These are phyloP conservation scores for Vespertilio murinus DNA, from an alignment of 2,797 vertebrate genomes.

Conservation along the genomic window DNA sequence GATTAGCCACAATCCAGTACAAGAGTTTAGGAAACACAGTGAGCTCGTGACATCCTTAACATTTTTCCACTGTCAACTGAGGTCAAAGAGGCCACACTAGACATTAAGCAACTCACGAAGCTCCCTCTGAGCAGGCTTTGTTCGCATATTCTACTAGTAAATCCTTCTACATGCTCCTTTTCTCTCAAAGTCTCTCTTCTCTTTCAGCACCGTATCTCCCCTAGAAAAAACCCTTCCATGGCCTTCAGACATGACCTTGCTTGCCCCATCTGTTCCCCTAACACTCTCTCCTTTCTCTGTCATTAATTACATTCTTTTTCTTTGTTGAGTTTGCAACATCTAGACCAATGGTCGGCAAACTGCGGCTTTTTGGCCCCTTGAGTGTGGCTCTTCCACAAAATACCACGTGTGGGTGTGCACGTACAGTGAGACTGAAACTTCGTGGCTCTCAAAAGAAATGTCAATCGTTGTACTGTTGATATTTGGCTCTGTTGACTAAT, in stretches of 20 bases:
- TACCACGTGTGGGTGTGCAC: no score
- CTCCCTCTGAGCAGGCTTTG: neutral
- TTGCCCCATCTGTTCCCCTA: neutral
- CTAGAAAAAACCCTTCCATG: neutral
- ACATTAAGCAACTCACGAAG: neutral
- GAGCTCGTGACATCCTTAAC: neutral
- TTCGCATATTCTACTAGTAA: neutral
- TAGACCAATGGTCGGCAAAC: neutral
- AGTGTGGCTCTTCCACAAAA: no score
- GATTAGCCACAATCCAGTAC: neutral
- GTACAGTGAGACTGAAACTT: no score
- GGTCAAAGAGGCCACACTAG: neutral
- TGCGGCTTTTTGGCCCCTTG: no score
- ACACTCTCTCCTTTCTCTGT: neutral
- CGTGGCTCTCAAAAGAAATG: no score
- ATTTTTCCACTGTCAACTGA: conserved; percentile 5
- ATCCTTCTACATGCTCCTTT: neutral
- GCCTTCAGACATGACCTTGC: neutral
- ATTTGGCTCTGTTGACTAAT: no score
- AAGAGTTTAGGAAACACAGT: neutral
- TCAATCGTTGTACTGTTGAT: no score
- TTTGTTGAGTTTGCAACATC: neutral
- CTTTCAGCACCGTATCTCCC: neutral
- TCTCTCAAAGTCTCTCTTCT: neutral
- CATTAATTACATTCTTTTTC: neutral